phyloP scores from a whole-genome alignment of 2,113 vertebrate genomes.

The Spilogale gracilis region DNA sequence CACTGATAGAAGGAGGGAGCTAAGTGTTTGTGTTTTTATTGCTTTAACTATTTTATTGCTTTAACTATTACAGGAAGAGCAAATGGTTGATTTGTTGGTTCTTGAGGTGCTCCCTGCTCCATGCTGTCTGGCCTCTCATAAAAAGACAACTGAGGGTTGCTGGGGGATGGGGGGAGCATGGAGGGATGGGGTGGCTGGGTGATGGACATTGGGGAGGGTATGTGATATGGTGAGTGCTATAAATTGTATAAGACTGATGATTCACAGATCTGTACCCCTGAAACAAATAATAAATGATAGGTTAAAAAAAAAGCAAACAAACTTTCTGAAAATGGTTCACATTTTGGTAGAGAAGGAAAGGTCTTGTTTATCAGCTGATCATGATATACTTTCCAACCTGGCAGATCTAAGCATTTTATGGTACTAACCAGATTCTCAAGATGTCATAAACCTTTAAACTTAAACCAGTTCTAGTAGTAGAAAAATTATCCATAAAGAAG shows the following conservation, averaged over 20 bases:
- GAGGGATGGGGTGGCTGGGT: too few species aligned
- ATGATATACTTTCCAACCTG: not conserved
- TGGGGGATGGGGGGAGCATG: too few species aligned
- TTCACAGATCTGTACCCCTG: too few species aligned
- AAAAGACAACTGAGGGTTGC: not conserved
- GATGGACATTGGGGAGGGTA: too few species aligned
- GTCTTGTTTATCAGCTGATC: not conserved
- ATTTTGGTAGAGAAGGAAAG: not conserved
- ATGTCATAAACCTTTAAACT: constrained; percentile 18
- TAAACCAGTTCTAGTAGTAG: not conserved
- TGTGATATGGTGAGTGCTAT: too few species aligned
- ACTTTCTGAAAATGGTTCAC: not conserved
- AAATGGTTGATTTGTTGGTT: not conserved
- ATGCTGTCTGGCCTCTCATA: not conserved
- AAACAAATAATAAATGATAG: too few species aligned
- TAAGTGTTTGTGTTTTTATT: not conserved
- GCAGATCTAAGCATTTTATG: not conserved
- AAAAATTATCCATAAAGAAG: constrained; percentile 35
- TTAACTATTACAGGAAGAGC: not conserved
- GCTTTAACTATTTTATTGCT: not conserved
- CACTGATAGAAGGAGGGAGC: not conserved
- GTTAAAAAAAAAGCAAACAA: too few species aligned
- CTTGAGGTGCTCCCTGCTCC: not conserved
- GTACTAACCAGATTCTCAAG: not conserved
- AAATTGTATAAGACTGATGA: too few species aligned